A percentile compares a stretch with the other conserved stretches of the same genome.
Evolutionary conservation across 2,113 vertebrate genomes (phyloP).

Genomic region (Plestiodon gilberti): DNA sequence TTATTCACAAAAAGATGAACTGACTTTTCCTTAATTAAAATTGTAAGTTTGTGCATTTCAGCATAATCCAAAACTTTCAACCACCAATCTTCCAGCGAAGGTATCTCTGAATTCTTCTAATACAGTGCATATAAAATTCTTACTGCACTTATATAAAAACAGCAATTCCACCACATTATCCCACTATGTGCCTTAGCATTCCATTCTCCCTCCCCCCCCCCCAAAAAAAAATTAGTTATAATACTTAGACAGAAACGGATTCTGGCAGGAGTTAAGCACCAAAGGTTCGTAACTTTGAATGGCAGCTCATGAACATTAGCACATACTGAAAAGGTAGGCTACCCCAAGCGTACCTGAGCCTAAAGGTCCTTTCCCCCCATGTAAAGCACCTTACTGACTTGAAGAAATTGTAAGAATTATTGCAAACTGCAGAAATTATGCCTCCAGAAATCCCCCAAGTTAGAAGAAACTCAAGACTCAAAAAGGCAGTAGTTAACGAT

Average conservation of each 20-base stretch:
- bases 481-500: neutral
- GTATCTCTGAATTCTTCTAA: no score
- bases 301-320: neutral
- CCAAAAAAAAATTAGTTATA: neutral
- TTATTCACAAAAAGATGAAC: no score
- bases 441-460: neutral
- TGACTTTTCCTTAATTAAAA: no score
- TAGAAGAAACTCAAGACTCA: neutral
- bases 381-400: neutral
- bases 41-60: no score
- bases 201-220: neutral
- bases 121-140: no score
- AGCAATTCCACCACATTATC: neutral
- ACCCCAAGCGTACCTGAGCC: no score
- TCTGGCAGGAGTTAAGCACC: neutral
- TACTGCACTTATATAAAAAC: no score
- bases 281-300: neutral
- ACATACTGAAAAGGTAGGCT: neutral
- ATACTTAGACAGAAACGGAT: neutral
- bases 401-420: neutral
- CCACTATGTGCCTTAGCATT: neutral
- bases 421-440: neutral
- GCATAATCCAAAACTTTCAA: no score
- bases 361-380: neutral
- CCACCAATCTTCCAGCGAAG: no score